Conservation (phyloP, 2,113 vertebrate species). For the Pogonocichla stellata region DNA sequence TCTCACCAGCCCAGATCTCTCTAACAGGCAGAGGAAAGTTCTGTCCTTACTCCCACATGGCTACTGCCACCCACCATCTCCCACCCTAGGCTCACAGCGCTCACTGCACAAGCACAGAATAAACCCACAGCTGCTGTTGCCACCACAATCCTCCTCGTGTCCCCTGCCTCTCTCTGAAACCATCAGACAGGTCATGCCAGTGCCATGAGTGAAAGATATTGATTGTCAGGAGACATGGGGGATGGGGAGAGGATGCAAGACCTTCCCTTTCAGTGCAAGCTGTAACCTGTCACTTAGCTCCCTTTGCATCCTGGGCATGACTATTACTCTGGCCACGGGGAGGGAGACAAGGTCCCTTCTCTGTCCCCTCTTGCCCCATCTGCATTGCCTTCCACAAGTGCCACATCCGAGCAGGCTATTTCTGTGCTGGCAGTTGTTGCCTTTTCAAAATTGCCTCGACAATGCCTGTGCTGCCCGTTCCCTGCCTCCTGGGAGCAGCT, state of each 20-base stretch:
- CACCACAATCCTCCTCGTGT: not conserved
- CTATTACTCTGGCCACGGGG: too few species aligned
- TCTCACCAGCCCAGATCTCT: not conserved
- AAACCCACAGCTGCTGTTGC: not conserved
- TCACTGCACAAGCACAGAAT: not conserved
- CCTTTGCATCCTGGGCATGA: not conserved
- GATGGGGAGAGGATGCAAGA: not conserved
- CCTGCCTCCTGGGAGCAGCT: constrained; percentile 11
- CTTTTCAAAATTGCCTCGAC: constrained; percentile 2
- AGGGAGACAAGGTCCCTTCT: not conserved
- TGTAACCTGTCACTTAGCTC: not conserved
- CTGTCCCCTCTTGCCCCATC: not conserved
- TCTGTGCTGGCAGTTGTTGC: not conserved
- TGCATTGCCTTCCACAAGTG: not conserved
- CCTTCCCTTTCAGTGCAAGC: not conserved
- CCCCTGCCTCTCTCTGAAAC: not conserved
- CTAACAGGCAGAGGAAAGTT: not conserved
- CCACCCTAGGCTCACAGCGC: not conserved
- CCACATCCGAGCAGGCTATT: not conserved
- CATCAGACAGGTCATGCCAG: not conserved
- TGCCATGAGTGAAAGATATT: not conserved
- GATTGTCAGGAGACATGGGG: not conserved
- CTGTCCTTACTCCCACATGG: not conserved
- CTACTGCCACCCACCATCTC: not conserved
- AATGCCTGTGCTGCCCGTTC: not conserved